Percentiles rank a stretch among this genome's conserved stretches.
These are phyloP conservation scores for Parascotia fuliginaria DNA, from an alignment of 2,888 invertebrate genomes.

Conservation along the genomic window DNA sequence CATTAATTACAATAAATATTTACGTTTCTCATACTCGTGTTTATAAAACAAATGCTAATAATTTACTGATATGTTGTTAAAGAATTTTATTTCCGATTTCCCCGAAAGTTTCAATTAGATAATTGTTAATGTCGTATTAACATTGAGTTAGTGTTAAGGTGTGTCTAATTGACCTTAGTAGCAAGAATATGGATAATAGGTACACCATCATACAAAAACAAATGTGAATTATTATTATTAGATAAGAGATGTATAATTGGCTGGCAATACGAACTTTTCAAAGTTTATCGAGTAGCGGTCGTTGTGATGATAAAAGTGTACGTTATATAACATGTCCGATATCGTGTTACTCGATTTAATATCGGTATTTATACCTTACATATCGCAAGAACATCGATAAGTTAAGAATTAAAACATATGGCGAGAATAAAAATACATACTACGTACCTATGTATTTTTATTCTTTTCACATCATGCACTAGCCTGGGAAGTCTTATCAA, in stretches of 20 bases:
- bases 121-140: slow-evolving; percentile 31
- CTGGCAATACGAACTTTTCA: slow-evolving; percentile 25
- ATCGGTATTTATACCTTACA: slow-evolving; percentile 9
- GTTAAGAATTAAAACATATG: not conserved
- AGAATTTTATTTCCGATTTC: slow-evolving; percentile 61
- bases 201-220: slow-evolving; percentile 13
- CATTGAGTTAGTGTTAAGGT: slow-evolving; percentile 33
- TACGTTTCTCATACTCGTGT: slow-evolving; percentile 66
- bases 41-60: slow-evolving; percentile 75
- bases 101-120: slow-evolving; percentile 43
- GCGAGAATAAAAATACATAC: not conserved
- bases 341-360: slow-evolving; percentile 22
- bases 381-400: not conserved
- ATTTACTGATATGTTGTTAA: slow-evolving; percentile 57
- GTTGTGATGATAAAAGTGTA: slow-evolving; percentile 32
- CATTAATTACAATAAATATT: slow-evolving; percentile 72
- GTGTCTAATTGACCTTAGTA: slow-evolving; percentile 36
- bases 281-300: slow-evolving; percentile 27
- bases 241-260: slow-evolving; percentile 30
- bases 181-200: slow-evolving; percentile 13
- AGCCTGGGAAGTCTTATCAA: no score
- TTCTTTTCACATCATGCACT: no score
- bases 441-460: not conserved
- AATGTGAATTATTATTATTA: slow-evolving; percentile 8
- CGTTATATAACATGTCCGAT: slow-evolving; percentile 22